Conservation (phyloP, 53 echinoderm and acorn worm genomes). For the Paelopatides confundens region DNA sequence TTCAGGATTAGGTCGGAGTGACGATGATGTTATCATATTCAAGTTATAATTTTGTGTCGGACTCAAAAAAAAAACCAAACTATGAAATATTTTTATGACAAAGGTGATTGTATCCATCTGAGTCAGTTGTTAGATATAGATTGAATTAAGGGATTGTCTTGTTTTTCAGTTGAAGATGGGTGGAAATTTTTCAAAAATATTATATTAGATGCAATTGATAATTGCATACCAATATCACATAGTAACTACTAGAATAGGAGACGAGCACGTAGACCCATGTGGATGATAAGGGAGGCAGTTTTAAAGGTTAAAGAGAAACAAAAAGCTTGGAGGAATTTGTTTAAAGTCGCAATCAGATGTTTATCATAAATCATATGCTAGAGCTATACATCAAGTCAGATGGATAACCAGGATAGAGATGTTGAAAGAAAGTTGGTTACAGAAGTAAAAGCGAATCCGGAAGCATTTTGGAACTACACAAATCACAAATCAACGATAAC, state of each 20-base stretch:
- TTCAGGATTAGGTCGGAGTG: too few relatives aligned
- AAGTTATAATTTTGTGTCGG: neutral
- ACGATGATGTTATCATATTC: too few relatives aligned
- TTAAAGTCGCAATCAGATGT: neutral
- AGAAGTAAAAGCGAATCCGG: constrained; percentile 3
- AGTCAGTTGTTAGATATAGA: neutral
- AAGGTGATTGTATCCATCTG: neutral
- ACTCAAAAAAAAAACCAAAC: neutral
- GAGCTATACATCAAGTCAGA: neutral
- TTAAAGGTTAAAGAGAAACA: neutral
- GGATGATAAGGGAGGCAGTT: neutral
- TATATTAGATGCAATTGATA: neutral
- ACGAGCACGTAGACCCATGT: neutral
- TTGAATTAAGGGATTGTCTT: neutral
- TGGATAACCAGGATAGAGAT: neutral
- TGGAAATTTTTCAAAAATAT: neutral
- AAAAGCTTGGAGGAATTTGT: neutral
- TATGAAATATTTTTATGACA: constrained; percentile 8
- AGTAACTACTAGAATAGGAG: too few relatives aligned
- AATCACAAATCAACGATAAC: neutral
- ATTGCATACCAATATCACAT: too few relatives aligned
- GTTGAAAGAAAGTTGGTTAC: neutral
- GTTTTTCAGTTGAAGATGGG: neutral
- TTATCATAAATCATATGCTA: neutral
- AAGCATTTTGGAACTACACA: constrained; percentile 10